Evolutionary conservation across 2,113 vertebrate genomes (phyloP).

Genomic region (Nannobrachium achirus): DNA sequence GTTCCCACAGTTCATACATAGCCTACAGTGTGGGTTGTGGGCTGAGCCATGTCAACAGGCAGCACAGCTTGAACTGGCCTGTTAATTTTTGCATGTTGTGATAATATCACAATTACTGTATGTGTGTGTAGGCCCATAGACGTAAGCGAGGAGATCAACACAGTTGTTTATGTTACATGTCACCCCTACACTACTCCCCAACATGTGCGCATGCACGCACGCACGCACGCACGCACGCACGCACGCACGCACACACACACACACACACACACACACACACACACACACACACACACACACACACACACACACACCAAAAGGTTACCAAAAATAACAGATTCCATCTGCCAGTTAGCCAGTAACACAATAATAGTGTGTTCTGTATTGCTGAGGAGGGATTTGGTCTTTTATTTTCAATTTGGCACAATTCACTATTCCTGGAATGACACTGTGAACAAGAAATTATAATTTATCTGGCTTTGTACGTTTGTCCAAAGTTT

Average conservation of each 20-base stretch:
- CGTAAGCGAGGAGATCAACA: conserved; percentile 46
- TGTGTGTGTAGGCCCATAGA: conserved; percentile 48
- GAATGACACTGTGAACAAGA: too few species aligned
- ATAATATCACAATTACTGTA: not conserved
- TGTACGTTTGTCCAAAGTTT: too few species aligned
- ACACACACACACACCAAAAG: not conserved
- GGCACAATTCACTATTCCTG: too few species aligned
- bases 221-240: not conserved
- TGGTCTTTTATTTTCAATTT: too few species aligned
- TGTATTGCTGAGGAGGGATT: too few species aligned
- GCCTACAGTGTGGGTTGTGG: conserved; percentile 68
- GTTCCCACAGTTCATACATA: conserved; percentile 75
- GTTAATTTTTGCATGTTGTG: conserved; percentile 17
- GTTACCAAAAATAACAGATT: not conserved
- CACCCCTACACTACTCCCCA: conserved; percentile 1
- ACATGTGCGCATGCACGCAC: not conserved
- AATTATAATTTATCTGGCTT: too few species aligned
- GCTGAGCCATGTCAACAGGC: conserved; percentile 61
- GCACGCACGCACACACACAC: not conserved
- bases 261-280: not conserved
- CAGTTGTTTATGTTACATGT: conserved; percentile 24
- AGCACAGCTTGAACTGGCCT: conserved; percentile 45
- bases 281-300: not conserved
- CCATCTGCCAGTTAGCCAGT: not conserved
- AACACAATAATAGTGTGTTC: too few species aligned